Evolutionary conservation across 2,888 invertebrate genomes (phyloP).

Genomic region (Lingula anatina): DNA sequence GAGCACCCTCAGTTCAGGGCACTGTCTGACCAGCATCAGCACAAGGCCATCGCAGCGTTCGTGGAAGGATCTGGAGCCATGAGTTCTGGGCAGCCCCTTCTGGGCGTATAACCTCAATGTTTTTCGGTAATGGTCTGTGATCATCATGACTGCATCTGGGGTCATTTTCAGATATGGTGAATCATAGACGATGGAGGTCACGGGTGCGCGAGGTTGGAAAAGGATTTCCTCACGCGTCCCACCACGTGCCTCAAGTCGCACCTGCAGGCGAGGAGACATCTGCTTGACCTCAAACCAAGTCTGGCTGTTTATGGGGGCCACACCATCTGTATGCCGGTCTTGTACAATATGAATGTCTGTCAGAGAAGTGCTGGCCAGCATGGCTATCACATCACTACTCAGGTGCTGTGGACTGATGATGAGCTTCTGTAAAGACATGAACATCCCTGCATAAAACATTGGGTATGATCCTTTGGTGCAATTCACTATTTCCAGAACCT

Average conservation of each 20-base stretch:
- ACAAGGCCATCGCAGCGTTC: slow-evolving; percentile 68
- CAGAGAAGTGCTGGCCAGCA: slow-evolving; percentile 62
- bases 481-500: slow-evolving; percentile 67
- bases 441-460: slow-evolving; percentile 70
- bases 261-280: slow-evolving; percentile 61
- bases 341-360: slow-evolving; percentile 69
- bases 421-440: slow-evolving; percentile 65
- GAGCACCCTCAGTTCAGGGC: slow-evolving; percentile 65
- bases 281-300: slow-evolving; percentile 58
- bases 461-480: slow-evolving; percentile 67
- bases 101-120: slow-evolving; percentile 66
- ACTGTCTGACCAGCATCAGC: slow-evolving; percentile 64
- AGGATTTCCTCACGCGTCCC: slow-evolving; percentile 51
- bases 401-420: slow-evolving; percentile 61
- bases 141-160: slow-evolving; percentile 56
- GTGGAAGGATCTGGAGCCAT: slow-evolving; percentile 64
- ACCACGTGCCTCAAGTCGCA: slow-evolving; percentile 67
- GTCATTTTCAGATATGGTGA: slow-evolving; percentile 61
- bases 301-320: slow-evolving; percentile 32
- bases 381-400: slow-evolving; percentile 66
- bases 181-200: slow-evolving; percentile 63
- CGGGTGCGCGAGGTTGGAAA: slow-evolving; percentile 68
- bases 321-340: slow-evolving; percentile 56
- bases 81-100: slow-evolving; percentile 64
- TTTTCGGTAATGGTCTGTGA: slow-evolving; percentile 62